phyloP scores from a whole-genome alignment of 2,113 vertebrate species.

The Seriola quinqueradiata region DNA sequence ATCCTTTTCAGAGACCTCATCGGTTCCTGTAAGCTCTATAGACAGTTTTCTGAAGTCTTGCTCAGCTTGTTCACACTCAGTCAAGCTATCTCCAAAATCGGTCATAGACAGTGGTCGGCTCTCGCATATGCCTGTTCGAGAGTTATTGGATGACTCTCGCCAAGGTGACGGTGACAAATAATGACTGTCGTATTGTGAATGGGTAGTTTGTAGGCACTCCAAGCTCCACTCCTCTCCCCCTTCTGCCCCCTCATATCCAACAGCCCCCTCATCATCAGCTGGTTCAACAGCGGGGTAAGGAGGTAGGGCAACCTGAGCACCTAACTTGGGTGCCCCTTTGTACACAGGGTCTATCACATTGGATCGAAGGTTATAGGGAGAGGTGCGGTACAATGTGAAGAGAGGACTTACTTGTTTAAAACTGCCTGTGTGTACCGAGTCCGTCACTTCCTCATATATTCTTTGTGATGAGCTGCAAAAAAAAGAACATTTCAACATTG shows the following conservation, averaged over 20 bases:
- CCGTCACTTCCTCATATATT: constrained; percentile 72
- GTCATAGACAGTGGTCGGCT: constrained; percentile 66
- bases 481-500: constrained; percentile 12
- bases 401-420: constrained; percentile 86
- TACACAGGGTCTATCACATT: constrained; percentile 71
- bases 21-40: constrained; percentile 65
- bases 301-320: constrained; percentile 33
- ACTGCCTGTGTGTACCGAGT: constrained; percentile 65
- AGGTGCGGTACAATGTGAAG: constrained; percentile 80
- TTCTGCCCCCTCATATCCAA: constrained; percentile 60
- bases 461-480: constrained; percentile 72
- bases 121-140: constrained; percentile 59
- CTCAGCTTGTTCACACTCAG: constrained; percentile 79
- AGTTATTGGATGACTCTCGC: constrained; percentile 44
- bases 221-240: constrained; percentile 70
- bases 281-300: constrained; percentile 50
- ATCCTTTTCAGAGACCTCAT: constrained; percentile 41
- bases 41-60: constrained; percentile 77
- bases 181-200: constrained; percentile 19
- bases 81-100: constrained; percentile 81
- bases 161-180: constrained; percentile 41
- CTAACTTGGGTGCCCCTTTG: constrained; percentile 65
- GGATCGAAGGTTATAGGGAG: constrained; percentile 75
- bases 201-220: constrained; percentile 58
- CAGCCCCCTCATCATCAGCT: constrained; percentile 46